Evolutionary conservation across 2,888 invertebrate genomes (phyloP).

Genomic region (Acleris holmiana): DNA sequence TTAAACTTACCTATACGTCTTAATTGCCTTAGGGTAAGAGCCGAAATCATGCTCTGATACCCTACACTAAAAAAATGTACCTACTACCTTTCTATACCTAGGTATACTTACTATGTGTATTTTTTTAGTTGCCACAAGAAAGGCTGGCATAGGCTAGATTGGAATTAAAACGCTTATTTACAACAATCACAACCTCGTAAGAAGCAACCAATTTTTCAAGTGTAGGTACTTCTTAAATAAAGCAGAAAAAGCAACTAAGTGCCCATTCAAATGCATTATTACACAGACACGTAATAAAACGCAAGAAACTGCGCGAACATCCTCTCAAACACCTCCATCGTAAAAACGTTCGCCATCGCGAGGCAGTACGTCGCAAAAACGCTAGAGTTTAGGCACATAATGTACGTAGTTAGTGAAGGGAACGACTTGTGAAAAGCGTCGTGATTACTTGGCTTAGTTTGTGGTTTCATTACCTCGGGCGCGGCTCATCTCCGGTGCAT

Average conservation of each 20-base stretch:
- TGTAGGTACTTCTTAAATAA: neutral
- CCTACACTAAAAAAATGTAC: too few species aligned
- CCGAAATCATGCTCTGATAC: too few species aligned
- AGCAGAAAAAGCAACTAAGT: constrained; percentile 15
- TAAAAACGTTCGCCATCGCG: constrained; percentile 23
- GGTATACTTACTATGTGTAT: too few species aligned
- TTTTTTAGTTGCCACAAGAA: too few species aligned
- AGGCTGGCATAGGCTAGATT: too few species aligned
- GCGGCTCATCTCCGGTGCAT: constrained; percentile 79
- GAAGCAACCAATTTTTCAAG: neutral
- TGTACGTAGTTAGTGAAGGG: constrained; percentile 41
- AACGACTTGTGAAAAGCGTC: constrained; percentile 70
- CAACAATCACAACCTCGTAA: too few species aligned
- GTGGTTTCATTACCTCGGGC: constrained; percentile 48
- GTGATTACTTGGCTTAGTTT: constrained; percentile 72
- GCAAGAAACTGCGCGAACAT: constrained; percentile 23
- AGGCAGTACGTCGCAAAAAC: constrained; percentile 2
- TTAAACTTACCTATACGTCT: too few species aligned
- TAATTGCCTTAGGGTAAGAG: too few species aligned
- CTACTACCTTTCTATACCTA: too few species aligned
- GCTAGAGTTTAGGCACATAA: constrained; percentile 12
- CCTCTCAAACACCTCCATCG: constrained; percentile 30
- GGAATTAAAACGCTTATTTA: too few species aligned
- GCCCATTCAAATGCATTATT: constrained; percentile 23
- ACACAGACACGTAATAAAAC: constrained; percentile 22